A percentile compares a stretch with the other conserved stretches of the same genome.
Evolutionary conservation across 2,888 invertebrate species (phyloP).

Genomic region (Philonicus albiceps): DNA sequence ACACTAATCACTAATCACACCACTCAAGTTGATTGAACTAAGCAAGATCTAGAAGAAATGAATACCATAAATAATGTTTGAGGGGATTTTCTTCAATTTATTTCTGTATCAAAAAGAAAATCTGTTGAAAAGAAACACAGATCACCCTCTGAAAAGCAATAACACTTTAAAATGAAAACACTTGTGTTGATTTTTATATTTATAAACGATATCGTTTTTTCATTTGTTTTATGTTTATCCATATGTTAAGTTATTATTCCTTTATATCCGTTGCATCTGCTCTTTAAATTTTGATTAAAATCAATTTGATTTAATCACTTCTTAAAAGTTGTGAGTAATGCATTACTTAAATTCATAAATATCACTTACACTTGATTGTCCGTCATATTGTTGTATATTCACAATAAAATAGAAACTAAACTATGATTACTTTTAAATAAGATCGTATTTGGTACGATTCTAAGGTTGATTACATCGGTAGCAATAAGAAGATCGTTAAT

Average conservation of each 20-base stretch:
- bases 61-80: background rate
- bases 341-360: background rate
- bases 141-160: background rate
- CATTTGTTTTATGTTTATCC: background rate
- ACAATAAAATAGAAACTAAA: background rate
- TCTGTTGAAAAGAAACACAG: background rate
- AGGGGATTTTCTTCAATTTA: background rate
- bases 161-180: background rate
- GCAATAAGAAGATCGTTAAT: background rate
- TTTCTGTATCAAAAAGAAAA: background rate
- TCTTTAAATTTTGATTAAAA: background rate
- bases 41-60: background rate
- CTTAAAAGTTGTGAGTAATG: background rate
- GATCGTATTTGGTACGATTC: background rate
- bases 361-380: slow-evolving; percentile 10
- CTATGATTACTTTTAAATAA: background rate
- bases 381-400: background rate
- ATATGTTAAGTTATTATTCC: background rate
- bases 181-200: background rate
- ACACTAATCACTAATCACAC: background rate
- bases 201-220: too few species aligned
- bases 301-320: background rate
- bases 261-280: background rate
- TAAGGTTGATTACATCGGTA: background rate
- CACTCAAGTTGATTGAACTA: background rate